A percentile compares a stretch with the other conserved stretches of the same genome.
Conservation (phyloP, 1,140 invertebrate species). For the Acyrthosiphon pisum region DNA sequence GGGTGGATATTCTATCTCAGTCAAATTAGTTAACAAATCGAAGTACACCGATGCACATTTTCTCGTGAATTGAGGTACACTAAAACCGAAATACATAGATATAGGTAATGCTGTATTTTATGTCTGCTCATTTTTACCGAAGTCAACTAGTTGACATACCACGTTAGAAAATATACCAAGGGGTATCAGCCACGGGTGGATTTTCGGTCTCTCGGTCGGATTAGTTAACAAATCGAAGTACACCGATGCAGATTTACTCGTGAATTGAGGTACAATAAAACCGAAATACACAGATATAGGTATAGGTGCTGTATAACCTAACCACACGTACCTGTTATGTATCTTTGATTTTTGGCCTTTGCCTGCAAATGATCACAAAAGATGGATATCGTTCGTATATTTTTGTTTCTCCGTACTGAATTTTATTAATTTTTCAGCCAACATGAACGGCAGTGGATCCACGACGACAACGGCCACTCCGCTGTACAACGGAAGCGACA, state of each 20-base stretch:
- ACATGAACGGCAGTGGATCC: slow-evolving; percentile 13
- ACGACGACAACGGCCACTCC: not conserved
- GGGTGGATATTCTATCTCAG: not conserved
- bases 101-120: not conserved
- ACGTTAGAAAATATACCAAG: not conserved
- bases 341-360: not conserved
- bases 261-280: not conserved
- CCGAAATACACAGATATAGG: too few species aligned
- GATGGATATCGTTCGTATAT: not conserved
- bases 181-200: not conserved
- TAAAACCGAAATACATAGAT: too few species aligned
- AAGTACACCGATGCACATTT: too few species aligned
- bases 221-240: too few species aligned
- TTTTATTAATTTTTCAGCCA: not conserved
- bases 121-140: not conserved
- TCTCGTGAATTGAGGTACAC: not conserved
- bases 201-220: not conserved
- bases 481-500: not conserved
- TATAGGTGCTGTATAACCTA: too few species aligned
- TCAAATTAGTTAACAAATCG: not conserved
- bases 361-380: not conserved
- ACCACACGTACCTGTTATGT: too few species aligned
- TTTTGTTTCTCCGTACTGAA: not conserved
- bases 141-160: too few species aligned
- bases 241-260: not conserved